These are phyloP conservation scores for Leptinotarsa defecta DNA, from an alignment of 1,140 invertebrate species.

Conservation along the genomic window DNA sequence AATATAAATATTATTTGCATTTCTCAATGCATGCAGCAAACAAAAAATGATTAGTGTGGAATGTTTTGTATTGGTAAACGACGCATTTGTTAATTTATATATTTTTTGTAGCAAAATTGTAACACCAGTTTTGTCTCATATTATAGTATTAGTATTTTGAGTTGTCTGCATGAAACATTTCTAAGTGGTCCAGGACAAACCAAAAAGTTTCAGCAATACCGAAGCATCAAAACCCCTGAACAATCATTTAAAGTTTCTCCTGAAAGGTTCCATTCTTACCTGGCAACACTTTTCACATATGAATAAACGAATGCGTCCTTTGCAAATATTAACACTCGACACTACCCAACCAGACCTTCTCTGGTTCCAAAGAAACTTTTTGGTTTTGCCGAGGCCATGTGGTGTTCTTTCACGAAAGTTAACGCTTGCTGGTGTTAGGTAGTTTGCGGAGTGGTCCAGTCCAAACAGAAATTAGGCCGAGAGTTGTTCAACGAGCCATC, in stretches of 20 bases:
- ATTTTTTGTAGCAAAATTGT: too few species aligned
- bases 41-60: too few species aligned
- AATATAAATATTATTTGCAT: too few species aligned
- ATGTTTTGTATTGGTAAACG: too few species aligned
- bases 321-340: neutral
- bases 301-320: constrained; percentile 1
- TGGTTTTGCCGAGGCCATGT: neutral
- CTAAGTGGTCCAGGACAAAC: neutral
- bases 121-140: neutral
- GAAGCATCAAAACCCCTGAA: too few species aligned
- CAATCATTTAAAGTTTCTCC: too few species aligned
- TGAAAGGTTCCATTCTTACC: too few species aligned
- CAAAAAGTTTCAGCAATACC: neutral
- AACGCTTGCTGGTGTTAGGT: constrained; percentile 53
- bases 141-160: neutral
- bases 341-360: neutral
- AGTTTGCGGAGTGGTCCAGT: constrained; percentile 52
- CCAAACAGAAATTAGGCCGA: constrained; percentile 47
- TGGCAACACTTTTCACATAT: too few species aligned
- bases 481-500: constrained; percentile 53
- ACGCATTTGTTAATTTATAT: too few species aligned
- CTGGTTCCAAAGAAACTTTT: constrained; percentile 14
- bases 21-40: too few species aligned
- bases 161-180: neutral
- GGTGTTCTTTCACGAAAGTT: constrained; percentile 32